Percentiles rank a stretch among this genome's conserved stretches.
These are phyloP conservation scores for Pagrus major DNA, from an alignment of 2,113 vertebrate genomes.

Conservation along the genomic window DNA sequence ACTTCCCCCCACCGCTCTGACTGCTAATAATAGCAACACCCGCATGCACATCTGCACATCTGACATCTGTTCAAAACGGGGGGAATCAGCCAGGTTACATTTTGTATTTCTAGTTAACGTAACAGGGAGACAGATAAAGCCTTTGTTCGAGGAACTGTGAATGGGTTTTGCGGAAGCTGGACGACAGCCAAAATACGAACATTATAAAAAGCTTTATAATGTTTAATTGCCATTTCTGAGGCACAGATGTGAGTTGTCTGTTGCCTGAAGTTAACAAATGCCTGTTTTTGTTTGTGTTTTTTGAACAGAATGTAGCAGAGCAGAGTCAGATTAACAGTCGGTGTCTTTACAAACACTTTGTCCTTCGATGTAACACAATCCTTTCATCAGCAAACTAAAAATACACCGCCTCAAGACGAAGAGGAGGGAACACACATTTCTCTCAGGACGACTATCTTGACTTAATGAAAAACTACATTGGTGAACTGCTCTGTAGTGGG, in stretches of 20 bases:
- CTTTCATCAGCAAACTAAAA: conserved; percentile 13
- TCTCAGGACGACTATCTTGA: too few species aligned
- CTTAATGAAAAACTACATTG: too few species aligned
- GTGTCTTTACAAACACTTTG: background rate
- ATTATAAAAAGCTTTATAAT: conserved; percentile 7
- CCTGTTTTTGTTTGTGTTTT: background rate
- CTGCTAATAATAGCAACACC: conserved; percentile 81
- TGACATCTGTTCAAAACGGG: conserved; percentile 76
- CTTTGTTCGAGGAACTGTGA: background rate
- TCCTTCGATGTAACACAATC: background rate
- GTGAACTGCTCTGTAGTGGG: too few species aligned
- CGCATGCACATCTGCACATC: conserved; percentile 76
- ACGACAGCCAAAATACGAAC: background rate
- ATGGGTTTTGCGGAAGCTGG: conserved; percentile 26
- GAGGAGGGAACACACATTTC: too few species aligned
- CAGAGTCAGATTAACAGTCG: background rate
- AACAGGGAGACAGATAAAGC: background rate
- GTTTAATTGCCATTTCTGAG: background rate
- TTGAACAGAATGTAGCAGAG: background rate
- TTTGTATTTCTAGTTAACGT: conserved; percentile 38
- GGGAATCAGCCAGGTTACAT: conserved; percentile 68
- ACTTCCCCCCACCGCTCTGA: conserved; percentile 66
- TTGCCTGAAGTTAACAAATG: background rate
- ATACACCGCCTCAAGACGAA: background rate
- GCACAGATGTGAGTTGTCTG: background rate